Percentiles rank a stretch among this genome's conserved stretches.
These are phyloP conservation scores for Chloropsis hardwickii DNA, from an alignment of 2,113 vertebrate species.

Conservation along the genomic window DNA sequence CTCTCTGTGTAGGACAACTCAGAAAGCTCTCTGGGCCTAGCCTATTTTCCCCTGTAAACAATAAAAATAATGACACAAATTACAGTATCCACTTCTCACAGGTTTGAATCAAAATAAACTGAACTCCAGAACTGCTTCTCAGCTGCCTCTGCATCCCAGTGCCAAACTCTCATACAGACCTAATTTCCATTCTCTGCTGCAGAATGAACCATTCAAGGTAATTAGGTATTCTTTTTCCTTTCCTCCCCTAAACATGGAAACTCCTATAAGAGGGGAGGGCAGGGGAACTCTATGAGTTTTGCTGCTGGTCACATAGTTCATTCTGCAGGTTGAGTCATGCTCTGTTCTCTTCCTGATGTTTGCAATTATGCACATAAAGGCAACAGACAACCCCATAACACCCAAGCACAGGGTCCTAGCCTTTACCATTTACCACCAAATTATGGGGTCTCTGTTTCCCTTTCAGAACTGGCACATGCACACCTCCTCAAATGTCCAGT, in stretches of 20 bases:
- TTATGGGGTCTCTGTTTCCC: background rate
- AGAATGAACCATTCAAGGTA: constrained; percentile 26
- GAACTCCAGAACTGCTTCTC: background rate
- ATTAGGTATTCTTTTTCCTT: constrained; percentile 34
- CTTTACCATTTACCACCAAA: background rate
- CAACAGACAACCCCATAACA: background rate
- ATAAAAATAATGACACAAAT: background rate
- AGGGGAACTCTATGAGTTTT: background rate
- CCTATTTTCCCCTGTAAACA: background rate
- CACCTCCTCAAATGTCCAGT: background rate
- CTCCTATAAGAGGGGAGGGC: background rate
- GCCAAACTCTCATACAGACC: background rate
- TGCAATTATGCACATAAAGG: background rate
- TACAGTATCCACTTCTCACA: background rate
- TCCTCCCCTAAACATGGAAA: constrained; percentile 13
- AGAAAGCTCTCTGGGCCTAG: background rate
- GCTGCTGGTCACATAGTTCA: background rate
- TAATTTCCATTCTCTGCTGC: background rate
- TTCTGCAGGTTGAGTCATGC: background rate
- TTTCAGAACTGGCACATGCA: background rate
- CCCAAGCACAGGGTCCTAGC: background rate
- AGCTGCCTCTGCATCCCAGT: background rate
- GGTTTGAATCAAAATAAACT: background rate
- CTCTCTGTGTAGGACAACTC: background rate
- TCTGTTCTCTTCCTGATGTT: background rate